These are phyloP conservation scores for Portunus trituberculatus DNA, from an alignment of 1,140 invertebrate genomes.

Conservation along the genomic window DNA sequence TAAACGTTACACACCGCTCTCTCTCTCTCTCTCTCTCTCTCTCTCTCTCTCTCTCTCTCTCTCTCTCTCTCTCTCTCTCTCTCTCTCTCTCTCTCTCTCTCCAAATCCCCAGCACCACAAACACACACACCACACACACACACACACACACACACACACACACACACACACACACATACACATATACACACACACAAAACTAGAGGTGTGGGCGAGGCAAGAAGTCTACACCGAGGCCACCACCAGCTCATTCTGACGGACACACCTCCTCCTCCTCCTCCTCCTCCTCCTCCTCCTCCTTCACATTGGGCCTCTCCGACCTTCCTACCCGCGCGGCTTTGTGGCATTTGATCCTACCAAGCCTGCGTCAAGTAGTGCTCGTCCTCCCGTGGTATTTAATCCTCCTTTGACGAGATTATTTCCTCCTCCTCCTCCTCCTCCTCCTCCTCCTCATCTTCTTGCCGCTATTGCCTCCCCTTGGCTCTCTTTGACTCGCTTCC, in stretches of 20 bases:
- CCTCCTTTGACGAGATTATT: conserved; percentile 22
- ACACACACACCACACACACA: not conserved
- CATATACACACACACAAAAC: not conserved
- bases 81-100: not conserved
- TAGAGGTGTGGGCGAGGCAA: not conserved
- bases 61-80: not conserved
- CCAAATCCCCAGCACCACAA: too few relatives aligned
- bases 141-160: not conserved
- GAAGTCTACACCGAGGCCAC: not conserved
- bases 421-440: not conserved
- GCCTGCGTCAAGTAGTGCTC: not conserved
- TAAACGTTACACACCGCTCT: not conserved
- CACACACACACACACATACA: not conserved
- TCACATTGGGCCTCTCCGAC: too few relatives aligned
- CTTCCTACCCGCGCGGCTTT: not conserved
- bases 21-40: not conserved
- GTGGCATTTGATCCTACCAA: not conserved
- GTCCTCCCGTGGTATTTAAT: conserved; percentile 21
- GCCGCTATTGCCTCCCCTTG: not conserved
- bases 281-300: not conserved
- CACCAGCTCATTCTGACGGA: not conserved
- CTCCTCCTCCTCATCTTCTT: too few relatives aligned
- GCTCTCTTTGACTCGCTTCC: too few relatives aligned
- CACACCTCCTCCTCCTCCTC: not conserved
- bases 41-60: not conserved